A percentile compares a stretch with the other conserved stretches of the same genome.
These are phyloP conservation scores for Spisula solida DNA, from an alignment of 2,888 invertebrate genomes.

Conservation along the genomic window DNA sequence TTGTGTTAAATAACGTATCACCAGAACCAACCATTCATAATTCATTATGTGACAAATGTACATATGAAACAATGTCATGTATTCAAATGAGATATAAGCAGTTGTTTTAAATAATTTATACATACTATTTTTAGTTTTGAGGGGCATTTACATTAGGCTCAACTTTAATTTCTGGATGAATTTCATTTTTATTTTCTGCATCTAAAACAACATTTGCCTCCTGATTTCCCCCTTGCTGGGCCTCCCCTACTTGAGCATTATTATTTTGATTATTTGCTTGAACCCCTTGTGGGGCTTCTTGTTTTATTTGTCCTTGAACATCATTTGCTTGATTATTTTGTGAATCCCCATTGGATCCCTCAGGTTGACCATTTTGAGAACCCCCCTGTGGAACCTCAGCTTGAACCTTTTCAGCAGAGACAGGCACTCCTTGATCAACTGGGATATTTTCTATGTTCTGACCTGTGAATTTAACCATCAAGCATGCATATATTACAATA, in stretches of 20 bases:
- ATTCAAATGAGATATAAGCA: background rate
- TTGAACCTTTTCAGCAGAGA: conserved; percentile 34
- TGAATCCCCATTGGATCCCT: background rate
- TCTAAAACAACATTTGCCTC: background rate
- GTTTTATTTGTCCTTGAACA: background rate
- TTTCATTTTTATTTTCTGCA: background rate
- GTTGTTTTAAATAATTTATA: background rate
- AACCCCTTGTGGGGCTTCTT: conserved; percentile 7
- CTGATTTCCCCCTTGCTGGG: background rate
- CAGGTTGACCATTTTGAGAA: background rate
- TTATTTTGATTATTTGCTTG: background rate
- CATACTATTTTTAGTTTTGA: background rate
- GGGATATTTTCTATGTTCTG: conserved; percentile 9
- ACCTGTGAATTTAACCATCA: conserved; percentile 39
- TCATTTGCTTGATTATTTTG: background rate
- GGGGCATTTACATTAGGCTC: background rate
- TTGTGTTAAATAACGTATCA: background rate
- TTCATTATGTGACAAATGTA: background rate
- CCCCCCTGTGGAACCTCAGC: background rate
- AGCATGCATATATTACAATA: conserved; percentile 24
- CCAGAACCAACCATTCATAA: background rate
- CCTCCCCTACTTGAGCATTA: background rate
- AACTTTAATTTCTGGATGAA: background rate
- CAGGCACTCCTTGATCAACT: conserved; percentile 1
- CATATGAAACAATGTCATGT: background rate